These are phyloP conservation scores for Diorhabda sublineata DNA, from an alignment of 1,140 invertebrate species.

Conservation along the genomic window DNA sequence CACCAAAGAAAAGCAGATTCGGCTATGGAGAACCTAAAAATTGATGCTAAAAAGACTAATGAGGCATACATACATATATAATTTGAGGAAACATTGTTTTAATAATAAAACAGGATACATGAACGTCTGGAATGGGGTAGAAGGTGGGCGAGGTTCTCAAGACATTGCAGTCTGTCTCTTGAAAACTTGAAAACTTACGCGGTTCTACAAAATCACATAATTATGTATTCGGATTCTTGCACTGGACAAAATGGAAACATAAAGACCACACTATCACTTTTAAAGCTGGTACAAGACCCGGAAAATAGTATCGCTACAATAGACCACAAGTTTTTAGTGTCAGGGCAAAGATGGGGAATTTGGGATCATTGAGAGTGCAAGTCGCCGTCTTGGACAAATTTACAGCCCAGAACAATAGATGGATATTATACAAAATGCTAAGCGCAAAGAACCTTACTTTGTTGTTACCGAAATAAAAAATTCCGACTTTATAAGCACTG, in stretches of 20 bases:
- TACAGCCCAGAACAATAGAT: not conserved
- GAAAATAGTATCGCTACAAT: not conserved
- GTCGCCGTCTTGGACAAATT: not conserved
- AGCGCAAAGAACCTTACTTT: not conserved
- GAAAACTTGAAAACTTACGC: slow-evolving; percentile 13
- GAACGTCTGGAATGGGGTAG: slow-evolving; percentile 18
- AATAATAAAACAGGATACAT: slow-evolving; percentile 6
- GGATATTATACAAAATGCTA: not conserved
- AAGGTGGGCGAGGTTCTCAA: slow-evolving; percentile 18
- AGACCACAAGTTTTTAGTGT: slow-evolving; percentile 20
- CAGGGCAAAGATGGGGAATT: slow-evolving; percentile 20
- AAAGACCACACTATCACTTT: not conserved
- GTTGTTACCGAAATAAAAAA: too few species aligned
- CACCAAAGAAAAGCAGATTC: slow-evolving; percentile 14
- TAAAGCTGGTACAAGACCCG: slow-evolving; percentile 14
- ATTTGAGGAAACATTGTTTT: slow-evolving; percentile 6
- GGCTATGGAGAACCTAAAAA: not conserved
- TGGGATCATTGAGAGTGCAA: slow-evolving; percentile 6
- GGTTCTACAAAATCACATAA: slow-evolving; percentile 3
- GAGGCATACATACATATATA: slow-evolving; percentile 5
- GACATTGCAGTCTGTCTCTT: slow-evolving; percentile 9
- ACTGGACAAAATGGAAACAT: slow-evolving; percentile 25
- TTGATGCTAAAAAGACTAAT: slow-evolving; percentile 9
- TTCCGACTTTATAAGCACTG: too few species aligned
- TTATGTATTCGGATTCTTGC: slow-evolving; percentile 22